Conservation (phyloP, 1,140 invertebrate genomes). For the Fopius arisanus region DNA sequence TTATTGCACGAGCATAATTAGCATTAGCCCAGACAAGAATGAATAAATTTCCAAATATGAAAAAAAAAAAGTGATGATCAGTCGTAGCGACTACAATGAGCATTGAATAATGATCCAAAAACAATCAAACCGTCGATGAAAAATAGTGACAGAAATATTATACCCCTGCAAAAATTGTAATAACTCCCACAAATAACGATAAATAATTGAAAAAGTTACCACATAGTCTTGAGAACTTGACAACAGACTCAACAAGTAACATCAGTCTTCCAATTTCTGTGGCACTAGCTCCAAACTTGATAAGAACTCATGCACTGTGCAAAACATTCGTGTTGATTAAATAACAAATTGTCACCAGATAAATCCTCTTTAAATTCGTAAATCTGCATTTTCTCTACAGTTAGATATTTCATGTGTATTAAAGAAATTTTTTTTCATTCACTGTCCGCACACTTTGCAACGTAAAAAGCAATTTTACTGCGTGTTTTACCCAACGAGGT, state of each 20-base stretch:
- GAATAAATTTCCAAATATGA: too few relatives aligned
- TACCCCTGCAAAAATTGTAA: too few relatives aligned
- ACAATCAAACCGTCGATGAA: too few relatives aligned
- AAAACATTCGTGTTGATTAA: slow-evolving; percentile 35
- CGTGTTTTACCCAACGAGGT: background rate
- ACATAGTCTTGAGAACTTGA: slow-evolving; percentile 5
- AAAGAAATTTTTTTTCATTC: background rate
- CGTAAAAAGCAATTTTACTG: background rate
- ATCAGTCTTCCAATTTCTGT: slow-evolving; percentile 41
- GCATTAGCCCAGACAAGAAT: background rate
- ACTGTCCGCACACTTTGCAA: background rate
- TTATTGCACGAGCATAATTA: background rate
- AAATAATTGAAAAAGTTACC: background rate
- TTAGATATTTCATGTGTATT: background rate
- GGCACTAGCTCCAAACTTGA: slow-evolving; percentile 51
- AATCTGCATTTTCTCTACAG: too few relatives aligned
- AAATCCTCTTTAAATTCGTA: too few relatives aligned
- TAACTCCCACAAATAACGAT: background rate
- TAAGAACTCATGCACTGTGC: slow-evolving; percentile 52
- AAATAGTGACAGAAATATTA: too few relatives aligned
- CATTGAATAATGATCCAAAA: too few relatives aligned
- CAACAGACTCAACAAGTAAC: slow-evolving; percentile 23
- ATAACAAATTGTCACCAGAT: too few relatives aligned
- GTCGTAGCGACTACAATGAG: too few relatives aligned
- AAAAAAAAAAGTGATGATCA: too few relatives aligned